Evolutionary conservation across 1,140 invertebrate species (phyloP), one percentile per base, ranked within the genome.

Genomic region (Ditylenchus dipsaci): DNA sequence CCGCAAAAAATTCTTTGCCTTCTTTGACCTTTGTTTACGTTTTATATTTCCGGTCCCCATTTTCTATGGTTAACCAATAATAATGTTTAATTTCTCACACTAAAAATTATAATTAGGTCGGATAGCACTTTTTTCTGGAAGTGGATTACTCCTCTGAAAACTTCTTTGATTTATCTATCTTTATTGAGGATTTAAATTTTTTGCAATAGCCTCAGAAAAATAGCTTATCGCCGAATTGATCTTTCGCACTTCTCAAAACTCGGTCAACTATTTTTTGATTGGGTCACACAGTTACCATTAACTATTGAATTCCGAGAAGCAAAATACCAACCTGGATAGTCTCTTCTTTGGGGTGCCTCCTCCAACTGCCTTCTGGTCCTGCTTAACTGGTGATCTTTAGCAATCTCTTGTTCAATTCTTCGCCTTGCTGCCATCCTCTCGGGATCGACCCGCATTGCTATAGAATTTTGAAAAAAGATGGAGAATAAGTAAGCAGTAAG

Each of bases 381-480:
- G 29, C 27, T 47, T 27, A 47, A 53, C 19, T 27, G 21, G 29
- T 71, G 27, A 30, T 76, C 65, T 30, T 23, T 42, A 58, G 67
- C 63, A 47, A 63, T 74, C 19, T 80, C 69, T 27, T 58, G 57
- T 33, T 79, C 78, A 45, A 83, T 79, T 45, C 72, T 56, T 9
- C 79, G 63, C 17, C 78, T 60, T 17, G 78, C 78, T 3, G 81
- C 81, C 33, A 80, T 81, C 59, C 78, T 43, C 68, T 80, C 77
- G 7, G 81, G 78, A 70, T 82, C 71, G 11, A 80, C 23, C 23
- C 63, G 63, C 78, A 80, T 80, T 19, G 43, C 8, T 21, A 23
- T 45, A 45, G 17, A 19, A 45, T 21, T 19, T 13, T 45, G 61
- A 63, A 13, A 1, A 27, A 63, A 19, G 26, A 63, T 19, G 26